Evolutionary conservation across 1,140 invertebrate genomes (phyloP), one percentile per base, ranked within the genome.

Genomic region (Apis cerana): DNA sequence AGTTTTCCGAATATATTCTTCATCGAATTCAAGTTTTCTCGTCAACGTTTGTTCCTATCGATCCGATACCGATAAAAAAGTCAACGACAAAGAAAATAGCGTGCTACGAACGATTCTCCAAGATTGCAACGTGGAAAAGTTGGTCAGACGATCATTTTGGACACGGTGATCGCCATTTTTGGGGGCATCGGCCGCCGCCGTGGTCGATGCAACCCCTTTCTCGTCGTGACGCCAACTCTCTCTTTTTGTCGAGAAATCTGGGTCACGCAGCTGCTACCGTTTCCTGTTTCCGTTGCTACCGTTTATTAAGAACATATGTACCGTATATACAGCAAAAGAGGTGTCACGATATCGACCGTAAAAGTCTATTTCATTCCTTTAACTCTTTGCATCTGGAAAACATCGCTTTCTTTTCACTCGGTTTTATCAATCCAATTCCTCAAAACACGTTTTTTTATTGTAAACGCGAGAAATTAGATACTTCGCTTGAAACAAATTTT

Each of bases 241-340:
- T 8, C 52, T 64, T 43, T 52, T 23, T 58, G 23, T 27, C 48
- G 10, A n/a, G 50, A 33, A 85, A 86, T 86, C 58, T 74, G 74
- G 78, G 83, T 72, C 83, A 77, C 72, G 59, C 85, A 86, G 59
- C 62, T 54, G 85, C 56, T 52, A 48, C 68, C 50, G 59, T 80
- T 72, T 72, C 62, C 62, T 54, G n/a, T 70, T 79, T 61, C 56
- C 12, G 17, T 71, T 23, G 43, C 67, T 13, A 7, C 7, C 76
- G 67, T 70, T 79, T 70, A 70, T 79, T 79, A 79, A 70, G 52
- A 68, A 79, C 56, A 17, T 68, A 3, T 54, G n/a, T 68, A 10
- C 27, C n/a, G n/a, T 68, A 5, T 23, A 52, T 70, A 56, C 50
- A 48, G 1, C 9, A 27, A 67, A 33, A 21, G 50, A 43, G 19